Evolutionary conservation across 2,797 vertebrate species (phyloP).

Genomic region (Oreochromis grahami): DNA sequence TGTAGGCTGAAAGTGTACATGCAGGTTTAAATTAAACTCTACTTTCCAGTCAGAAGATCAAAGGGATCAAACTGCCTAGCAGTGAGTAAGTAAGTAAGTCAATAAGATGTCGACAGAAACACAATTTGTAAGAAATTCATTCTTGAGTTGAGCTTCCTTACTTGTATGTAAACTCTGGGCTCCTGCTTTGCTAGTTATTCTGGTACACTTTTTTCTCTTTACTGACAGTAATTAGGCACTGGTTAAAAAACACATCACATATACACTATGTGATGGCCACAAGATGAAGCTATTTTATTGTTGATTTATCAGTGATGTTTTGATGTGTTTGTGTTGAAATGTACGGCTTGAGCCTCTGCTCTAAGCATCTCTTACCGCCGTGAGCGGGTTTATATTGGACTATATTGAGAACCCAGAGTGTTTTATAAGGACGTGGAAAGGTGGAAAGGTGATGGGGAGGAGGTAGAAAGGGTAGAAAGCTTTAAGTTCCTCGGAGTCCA

Average conservation of each 20-base stretch:
- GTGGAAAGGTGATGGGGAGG: too few relatives aligned
- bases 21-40: background rate
- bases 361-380: accelerated
- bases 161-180: background rate
- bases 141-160: background rate
- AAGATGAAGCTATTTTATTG: background rate
- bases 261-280: background rate
- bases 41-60: background rate
- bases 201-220: background rate
- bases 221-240: background rate
- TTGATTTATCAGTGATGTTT: background rate
- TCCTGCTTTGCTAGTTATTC: background rate
- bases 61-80: background rate
- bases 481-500: too few relatives aligned
- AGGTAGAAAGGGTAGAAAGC: too few relatives aligned
- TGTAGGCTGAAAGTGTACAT: background rate
- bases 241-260: background rate
- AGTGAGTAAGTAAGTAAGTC: background rate
- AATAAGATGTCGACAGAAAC: background rate
- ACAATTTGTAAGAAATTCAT: background rate
- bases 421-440: background rate
- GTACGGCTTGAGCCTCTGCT: accelerated
- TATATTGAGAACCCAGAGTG: background rate
- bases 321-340: background rate
- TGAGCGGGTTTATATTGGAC: background rate